Percentiles rank a stretch among this genome's conserved stretches.
Conservation (phyloP, 2,888 invertebrate species). For the Balanococcus diminutus region DNA sequence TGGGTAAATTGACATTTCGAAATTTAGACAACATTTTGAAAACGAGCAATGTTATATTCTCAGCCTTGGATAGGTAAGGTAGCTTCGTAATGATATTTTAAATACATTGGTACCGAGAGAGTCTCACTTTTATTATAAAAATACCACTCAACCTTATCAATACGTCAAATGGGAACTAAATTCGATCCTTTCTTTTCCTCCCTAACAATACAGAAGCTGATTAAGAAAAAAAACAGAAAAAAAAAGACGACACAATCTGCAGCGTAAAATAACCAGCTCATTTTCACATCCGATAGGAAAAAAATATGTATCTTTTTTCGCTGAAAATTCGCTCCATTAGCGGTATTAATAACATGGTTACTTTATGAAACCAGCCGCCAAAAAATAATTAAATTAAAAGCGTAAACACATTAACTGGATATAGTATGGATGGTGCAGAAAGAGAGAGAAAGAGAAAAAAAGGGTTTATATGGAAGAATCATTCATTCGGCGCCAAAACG, state of each 20-base stretch:
- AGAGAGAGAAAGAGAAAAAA: neutral
- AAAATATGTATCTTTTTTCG: neutral
- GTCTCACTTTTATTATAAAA: neutral
- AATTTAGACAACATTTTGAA: neutral
- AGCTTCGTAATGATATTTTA: neutral
- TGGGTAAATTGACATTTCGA: conserved; percentile 1
- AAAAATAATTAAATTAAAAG: conserved; percentile 49
- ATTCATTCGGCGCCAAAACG: conserved; percentile 44
- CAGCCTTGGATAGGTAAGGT: neutral
- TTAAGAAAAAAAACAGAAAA: neutral
- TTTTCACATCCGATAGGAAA: neutral
- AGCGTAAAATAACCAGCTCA: neutral
- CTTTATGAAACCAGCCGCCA: conserved; percentile 21
- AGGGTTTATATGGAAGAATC: conserved; percentile 17
- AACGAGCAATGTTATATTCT: neutral
- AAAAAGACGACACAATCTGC: neutral
- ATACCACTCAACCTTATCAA: neutral
- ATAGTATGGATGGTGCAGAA: neutral
- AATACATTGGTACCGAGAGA: neutral
- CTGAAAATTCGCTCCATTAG: neutral
- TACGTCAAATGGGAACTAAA: neutral
- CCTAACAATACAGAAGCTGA: neutral
- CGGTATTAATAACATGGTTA: conserved; percentile 18
- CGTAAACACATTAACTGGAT: conserved; percentile 39
- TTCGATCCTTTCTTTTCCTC: too few species aligned